These are phyloP conservation scores for Tyrophagus putrescentiae DNA, from an alignment of 1,140 invertebrate species.

Conservation along the genomic window DNA sequence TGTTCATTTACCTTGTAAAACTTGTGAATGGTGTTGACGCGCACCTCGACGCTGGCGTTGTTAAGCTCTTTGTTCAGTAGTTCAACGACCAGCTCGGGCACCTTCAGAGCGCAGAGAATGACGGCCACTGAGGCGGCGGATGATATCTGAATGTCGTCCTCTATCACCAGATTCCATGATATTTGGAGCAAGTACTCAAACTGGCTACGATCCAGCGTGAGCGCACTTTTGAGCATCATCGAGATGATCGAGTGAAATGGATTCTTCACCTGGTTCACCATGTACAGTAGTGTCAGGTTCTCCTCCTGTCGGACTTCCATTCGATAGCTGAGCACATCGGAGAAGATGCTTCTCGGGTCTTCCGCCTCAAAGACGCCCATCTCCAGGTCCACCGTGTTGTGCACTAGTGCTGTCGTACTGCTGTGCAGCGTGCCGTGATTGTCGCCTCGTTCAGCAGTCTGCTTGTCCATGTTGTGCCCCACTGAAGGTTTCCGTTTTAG, in stretches of 20 bases:
- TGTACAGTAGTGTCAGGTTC: slow-evolving; percentile 61
- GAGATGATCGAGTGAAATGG: slow-evolving; percentile 80
- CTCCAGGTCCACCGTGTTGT: slow-evolving; percentile 26
- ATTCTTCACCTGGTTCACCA: slow-evolving; percentile 64
- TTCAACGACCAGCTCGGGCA: slow-evolving; percentile 66
- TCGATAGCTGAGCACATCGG: background rate
- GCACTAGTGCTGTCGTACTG: slow-evolving; percentile 28
- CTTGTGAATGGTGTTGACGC: slow-evolving; percentile 65
- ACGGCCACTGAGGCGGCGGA: slow-evolving; percentile 62
- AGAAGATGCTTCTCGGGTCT: slow-evolving; percentile 2
- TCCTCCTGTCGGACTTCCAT: slow-evolving; percentile 37
- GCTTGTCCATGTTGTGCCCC: slow-evolving; percentile 41
- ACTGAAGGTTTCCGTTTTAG: slow-evolving; percentile 51
- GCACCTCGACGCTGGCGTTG: slow-evolving; percentile 54
- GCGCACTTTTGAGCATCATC: slow-evolving; percentile 74
- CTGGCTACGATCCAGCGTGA: slow-evolving; percentile 69
- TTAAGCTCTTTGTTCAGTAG: slow-evolving; percentile 73
- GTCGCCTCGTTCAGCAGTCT: slow-evolving; percentile 24
- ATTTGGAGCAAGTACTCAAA: slow-evolving; percentile 72
- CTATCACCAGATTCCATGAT: slow-evolving; percentile 82
- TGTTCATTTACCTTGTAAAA: slow-evolving; percentile 31
- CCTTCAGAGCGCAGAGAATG: slow-evolving; percentile 74
- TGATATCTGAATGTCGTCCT: slow-evolving; percentile 45
- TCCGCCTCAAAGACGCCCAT: slow-evolving; percentile 21
- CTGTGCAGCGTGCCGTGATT: slow-evolving; percentile 27